A percentile compares a stretch with the other conserved stretches of the same genome.
phyloP scores from a whole-genome alignment of 2,797 vertebrate genomes.

The Staurois parvus region DNA sequence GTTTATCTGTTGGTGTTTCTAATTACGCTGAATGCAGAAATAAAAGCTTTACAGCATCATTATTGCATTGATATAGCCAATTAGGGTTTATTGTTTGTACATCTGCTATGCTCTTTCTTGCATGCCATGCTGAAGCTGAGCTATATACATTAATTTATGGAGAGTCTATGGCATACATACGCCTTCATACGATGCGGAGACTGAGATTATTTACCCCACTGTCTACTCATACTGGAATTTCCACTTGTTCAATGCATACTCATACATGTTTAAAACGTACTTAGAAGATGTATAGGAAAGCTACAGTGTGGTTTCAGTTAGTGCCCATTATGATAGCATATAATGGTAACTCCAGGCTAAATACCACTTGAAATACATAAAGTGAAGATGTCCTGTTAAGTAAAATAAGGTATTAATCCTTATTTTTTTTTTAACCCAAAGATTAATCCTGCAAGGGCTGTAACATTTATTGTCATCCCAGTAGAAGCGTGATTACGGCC shows the following conservation, averaged over 20 bases:
- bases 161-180: neutral
- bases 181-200: neutral
- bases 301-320: no score
- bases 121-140: neutral
- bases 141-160: conserved; percentile 20
- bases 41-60: conserved; percentile 10
- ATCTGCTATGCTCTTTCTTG: conserved; percentile 19
- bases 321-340: no score
- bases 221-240: neutral
- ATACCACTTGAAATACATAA: no score
- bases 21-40: neutral
- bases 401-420: no score
- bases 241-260: no score
- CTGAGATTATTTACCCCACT: neutral
- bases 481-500: conserved; percentile 25
- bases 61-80: conserved; percentile 8
- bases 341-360: no score
- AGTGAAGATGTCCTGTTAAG: neutral
- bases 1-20: conserved; percentile 23
- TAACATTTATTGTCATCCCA: conserved; percentile 26
- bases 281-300: no score
- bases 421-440: neutral
- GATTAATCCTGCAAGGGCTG: conserved; percentile 11
- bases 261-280: no score
- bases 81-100: conserved; percentile 25